phyloP scores from a whole-genome alignment of 1,140 invertebrate genomes.

The Acyrthosiphon pisum region DNA sequence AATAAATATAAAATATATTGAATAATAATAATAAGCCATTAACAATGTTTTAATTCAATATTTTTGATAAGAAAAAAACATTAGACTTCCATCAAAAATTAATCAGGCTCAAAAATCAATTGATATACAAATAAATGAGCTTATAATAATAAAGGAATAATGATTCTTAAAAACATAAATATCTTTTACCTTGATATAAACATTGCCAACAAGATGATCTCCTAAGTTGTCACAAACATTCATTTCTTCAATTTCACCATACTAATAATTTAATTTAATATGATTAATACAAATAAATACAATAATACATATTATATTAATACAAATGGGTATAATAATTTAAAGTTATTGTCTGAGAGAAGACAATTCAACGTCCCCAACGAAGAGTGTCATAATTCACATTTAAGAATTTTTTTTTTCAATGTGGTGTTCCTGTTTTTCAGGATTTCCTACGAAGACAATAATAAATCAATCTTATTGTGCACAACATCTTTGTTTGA shows the following conservation, averaged over 20 bases:
- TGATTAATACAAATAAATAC: not conserved
- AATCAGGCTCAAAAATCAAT: not conserved
- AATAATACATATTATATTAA: not conserved
- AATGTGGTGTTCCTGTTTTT: too few species aligned
- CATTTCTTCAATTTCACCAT: conserved; percentile 99
- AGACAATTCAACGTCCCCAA: too few species aligned
- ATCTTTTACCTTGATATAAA: conserved; percentile 87
- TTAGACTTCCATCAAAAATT: not conserved
- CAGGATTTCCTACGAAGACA: too few species aligned
- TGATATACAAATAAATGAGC: not conserved
- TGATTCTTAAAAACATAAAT: not conserved
- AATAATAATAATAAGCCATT: not conserved
- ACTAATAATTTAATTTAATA: conserved; percentile 65
- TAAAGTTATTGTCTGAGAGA: not conserved
- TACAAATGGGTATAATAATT: not conserved
- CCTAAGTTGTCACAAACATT: conserved; percentile 99
- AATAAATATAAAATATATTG: not conserved
- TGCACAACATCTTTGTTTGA: too few species aligned
- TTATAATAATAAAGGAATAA: not conserved
- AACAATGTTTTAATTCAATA: not conserved
- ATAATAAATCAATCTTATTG: too few species aligned
- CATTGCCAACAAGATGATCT: conserved; percentile 97
- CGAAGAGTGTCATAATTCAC: too few species aligned
- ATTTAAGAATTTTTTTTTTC: too few species aligned
- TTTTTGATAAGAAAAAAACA: not conserved